A percentile compares a stretch with the other conserved stretches of the same genome.
Conservation (phyloP, 2,113 vertebrate genomes). For the Cnemophilus loriae region DNA sequence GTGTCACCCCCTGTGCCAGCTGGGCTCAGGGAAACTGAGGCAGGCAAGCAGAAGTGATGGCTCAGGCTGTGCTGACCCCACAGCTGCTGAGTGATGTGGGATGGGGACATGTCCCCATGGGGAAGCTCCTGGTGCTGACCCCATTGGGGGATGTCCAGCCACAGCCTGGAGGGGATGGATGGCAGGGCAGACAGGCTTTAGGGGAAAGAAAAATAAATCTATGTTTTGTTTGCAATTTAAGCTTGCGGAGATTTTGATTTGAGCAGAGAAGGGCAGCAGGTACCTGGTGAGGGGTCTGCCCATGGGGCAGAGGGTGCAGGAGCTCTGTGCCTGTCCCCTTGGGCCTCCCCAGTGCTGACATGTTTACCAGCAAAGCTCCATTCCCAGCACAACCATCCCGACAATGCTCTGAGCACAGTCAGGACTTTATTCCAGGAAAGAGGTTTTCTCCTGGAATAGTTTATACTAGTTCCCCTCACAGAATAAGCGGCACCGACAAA, state of each 20-base stretch:
- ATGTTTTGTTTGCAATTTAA: neutral
- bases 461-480: neutral
- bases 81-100: fast-evolving
- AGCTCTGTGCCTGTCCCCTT: neutral
- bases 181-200: neutral
- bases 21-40: neutral
- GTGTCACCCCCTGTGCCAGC: fast-evolving
- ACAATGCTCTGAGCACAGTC: constrained; percentile 19
- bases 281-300: neutral
- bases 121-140: fast-evolving
- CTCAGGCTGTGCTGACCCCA: neutral
- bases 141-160: neutral
- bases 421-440: constrained; percentile 48
- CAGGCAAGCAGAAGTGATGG: neutral
- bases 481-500: constrained; percentile 37
- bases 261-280: neutral
- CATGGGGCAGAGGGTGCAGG: neutral
- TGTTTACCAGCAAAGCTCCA: neutral
- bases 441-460: constrained; percentile 25
- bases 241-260: fast-evolving
- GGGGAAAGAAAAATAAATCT: fast-evolving
- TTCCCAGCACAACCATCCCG: neutral
- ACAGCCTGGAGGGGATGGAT: neutral
- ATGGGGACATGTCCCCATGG: neutral
- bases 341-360: neutral